phyloP scores from a whole-genome alignment of 2,113 vertebrate species.

The Heptranchias perlo region DNA sequence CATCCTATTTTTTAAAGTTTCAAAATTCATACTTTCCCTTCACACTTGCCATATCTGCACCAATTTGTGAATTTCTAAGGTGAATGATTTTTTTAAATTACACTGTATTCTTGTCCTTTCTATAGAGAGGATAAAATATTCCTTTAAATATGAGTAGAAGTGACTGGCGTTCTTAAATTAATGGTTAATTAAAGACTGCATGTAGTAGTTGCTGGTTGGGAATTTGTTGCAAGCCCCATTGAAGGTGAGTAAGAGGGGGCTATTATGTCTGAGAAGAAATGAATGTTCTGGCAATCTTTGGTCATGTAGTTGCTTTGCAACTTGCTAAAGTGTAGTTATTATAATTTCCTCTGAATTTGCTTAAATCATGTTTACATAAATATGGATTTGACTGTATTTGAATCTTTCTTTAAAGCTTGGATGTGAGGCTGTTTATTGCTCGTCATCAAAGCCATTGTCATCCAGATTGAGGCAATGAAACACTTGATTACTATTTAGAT shows the following conservation, averaged over 20 bases:
- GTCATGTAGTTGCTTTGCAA: not conserved
- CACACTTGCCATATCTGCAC: not conserved
- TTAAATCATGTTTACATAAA: not conserved
- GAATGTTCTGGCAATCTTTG: not conserved
- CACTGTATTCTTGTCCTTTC: not conserved
- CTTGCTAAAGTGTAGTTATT: not conserved
- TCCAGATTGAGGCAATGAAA: not conserved
- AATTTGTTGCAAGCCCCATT: not conserved
- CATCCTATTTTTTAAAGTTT: not conserved
- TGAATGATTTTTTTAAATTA: not conserved
- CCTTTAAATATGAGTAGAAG: not conserved
- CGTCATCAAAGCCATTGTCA: not conserved
- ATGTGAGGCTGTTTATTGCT: not conserved
- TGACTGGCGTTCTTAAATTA: not conserved
- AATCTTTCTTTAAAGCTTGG: not conserved
- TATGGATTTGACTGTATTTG: not conserved
- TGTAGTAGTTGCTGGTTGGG: not conserved
- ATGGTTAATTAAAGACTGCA: not conserved
- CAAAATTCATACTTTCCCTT: not conserved
- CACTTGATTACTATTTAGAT: no score
- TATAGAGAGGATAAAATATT: not conserved
- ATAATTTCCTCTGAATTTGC: no score
- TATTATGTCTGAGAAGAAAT: not conserved
- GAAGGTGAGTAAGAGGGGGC: not conserved
- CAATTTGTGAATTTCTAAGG: not conserved